These are phyloP conservation scores for Drosophila lini DNA, from an alignment of 1,140 invertebrate species.

Conservation along the genomic window DNA sequence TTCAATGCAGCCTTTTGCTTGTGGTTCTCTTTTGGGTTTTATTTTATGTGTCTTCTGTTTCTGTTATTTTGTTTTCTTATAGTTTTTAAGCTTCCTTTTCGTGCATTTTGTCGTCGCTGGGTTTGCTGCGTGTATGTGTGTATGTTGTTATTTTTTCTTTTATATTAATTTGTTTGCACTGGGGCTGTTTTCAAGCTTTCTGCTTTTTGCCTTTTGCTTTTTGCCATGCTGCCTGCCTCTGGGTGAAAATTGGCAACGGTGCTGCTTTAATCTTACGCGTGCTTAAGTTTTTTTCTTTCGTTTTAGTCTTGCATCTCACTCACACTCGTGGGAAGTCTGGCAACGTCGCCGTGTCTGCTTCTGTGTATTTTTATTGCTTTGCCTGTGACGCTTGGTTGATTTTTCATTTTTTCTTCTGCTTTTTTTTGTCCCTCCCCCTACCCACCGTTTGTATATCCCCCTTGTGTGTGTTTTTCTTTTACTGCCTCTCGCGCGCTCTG, in stretches of 20 bases:
- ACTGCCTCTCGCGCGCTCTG: neutral
- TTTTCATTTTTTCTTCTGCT: conserved; percentile 46
- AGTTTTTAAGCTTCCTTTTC: conserved; percentile 45
- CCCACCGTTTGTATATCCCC: neutral
- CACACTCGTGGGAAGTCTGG: conserved; percentile 55
- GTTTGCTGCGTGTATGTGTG: conserved; percentile 27
- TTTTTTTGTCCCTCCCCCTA: conserved; percentile 5
- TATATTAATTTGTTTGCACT: conserved; percentile 55
- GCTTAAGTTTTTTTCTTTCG: conserved; percentile 60
- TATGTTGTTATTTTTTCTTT: conserved; percentile 44
- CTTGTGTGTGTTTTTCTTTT: conserved; percentile 21
- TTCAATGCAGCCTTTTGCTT: conserved; percentile 49
- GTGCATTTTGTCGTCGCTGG: conserved; percentile 27
- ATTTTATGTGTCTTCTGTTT: conserved; percentile 17
- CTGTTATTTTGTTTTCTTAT: conserved; percentile 25
- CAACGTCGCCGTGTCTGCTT: conserved; percentile 58
- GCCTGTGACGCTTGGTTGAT: conserved; percentile 63
- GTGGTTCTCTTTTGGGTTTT: conserved; percentile 24
- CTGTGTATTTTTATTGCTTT: conserved; percentile 67
- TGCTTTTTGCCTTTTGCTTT: conserved; percentile 36
- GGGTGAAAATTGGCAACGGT: conserved; percentile 42
- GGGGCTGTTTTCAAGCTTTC: conserved; percentile 45
- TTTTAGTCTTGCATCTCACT: conserved; percentile 14
- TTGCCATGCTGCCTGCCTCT: conserved; percentile 33
- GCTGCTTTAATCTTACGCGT: conserved; percentile 81